Percentiles rank a stretch among this genome's conserved stretches.
These are phyloP conservation scores for Tortricodes alternella DNA, from an alignment of 2,888 invertebrate genomes.

Conservation along the genomic window DNA sequence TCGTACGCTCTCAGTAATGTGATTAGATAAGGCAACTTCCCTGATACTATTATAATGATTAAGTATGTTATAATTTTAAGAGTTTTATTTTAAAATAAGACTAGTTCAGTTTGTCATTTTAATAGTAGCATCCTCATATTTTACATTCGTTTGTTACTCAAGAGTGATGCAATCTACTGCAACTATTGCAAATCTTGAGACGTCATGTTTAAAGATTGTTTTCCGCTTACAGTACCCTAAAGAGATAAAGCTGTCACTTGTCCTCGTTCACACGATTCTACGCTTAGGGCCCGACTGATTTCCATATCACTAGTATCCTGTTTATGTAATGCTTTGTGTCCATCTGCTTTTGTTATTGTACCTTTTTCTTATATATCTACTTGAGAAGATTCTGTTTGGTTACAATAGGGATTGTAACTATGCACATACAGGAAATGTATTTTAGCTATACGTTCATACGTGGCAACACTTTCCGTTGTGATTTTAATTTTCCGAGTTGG, in stretches of 20 bases:
- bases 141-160: too few relatives aligned
- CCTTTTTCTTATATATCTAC: slow-evolving; percentile 4
- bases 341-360: slow-evolving; percentile 10
- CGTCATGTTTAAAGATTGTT: neutral
- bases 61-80: too few relatives aligned
- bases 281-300: slow-evolving; percentile 13
- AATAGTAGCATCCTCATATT: too few relatives aligned
- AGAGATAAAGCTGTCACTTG: slow-evolving; percentile 7
- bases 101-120: too few relatives aligned
- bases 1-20: too few relatives aligned
- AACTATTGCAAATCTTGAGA: neutral
- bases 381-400: slow-evolving; percentile 3
- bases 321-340: slow-evolving; percentile 12
- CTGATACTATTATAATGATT: too few relatives aligned
- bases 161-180: too few relatives aligned
- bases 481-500: too few relatives aligned
- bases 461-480: neutral
- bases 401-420: neutral
- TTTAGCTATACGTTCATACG: too few relatives aligned
- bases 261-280: neutral
- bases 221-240: neutral
- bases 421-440: neutral
- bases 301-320: slow-evolving; percentile 20
- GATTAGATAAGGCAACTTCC: too few relatives aligned
- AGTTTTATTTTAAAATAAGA: too few relatives aligned